phyloP scores from a whole-genome alignment of 2,113 vertebrate species.

The Acanthochromis polyacanthus region DNA sequence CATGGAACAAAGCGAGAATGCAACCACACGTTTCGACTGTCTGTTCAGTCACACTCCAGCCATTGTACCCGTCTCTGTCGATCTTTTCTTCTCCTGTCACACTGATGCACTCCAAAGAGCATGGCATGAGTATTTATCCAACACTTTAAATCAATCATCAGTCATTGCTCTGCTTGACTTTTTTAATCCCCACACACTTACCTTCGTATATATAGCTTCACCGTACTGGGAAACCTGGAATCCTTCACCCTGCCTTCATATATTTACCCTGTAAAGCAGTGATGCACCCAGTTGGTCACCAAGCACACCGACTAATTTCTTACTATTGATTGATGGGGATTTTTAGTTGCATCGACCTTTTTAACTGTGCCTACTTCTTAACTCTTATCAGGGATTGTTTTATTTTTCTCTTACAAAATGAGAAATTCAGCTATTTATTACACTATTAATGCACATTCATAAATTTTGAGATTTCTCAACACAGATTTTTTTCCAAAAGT shows the following conservation, averaged over 20 bases:
- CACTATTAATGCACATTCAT: not conserved
- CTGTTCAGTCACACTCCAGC: slow-evolving; percentile 69
- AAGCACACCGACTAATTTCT: slow-evolving; percentile 26
- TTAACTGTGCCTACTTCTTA: slow-evolving; percentile 12
- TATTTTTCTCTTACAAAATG: no score
- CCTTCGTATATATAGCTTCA: not conserved
- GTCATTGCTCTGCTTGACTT: not conserved
- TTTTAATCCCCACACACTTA: not conserved
- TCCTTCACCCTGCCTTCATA: slow-evolving; percentile 9
- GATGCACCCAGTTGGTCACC: slow-evolving; percentile 46
- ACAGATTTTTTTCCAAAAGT: not conserved
- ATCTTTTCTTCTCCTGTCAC: slow-evolving; percentile 12
- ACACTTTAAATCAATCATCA: slow-evolving; percentile 23
- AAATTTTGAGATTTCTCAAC: not conserved
- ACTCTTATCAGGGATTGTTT: no score
- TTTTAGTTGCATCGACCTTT: slow-evolving; percentile 22
- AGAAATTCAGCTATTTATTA: no score
- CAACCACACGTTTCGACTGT: slow-evolving; percentile 65
- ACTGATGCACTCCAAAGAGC: not conserved
- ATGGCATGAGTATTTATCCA: slow-evolving; percentile 8
- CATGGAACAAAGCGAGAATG: slow-evolving; percentile 84
- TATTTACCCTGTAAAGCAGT: slow-evolving; percentile 30
- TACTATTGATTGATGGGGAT: slow-evolving; percentile 40
- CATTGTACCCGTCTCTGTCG: slow-evolving; percentile 55
- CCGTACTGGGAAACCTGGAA: not conserved